Percentiles rank a stretch among this genome's conserved stretches.
These are phyloP conservation scores for Sarcophaga bullata DNA, from an alignment of 1,140 invertebrate genomes.

Conservation along the genomic window DNA sequence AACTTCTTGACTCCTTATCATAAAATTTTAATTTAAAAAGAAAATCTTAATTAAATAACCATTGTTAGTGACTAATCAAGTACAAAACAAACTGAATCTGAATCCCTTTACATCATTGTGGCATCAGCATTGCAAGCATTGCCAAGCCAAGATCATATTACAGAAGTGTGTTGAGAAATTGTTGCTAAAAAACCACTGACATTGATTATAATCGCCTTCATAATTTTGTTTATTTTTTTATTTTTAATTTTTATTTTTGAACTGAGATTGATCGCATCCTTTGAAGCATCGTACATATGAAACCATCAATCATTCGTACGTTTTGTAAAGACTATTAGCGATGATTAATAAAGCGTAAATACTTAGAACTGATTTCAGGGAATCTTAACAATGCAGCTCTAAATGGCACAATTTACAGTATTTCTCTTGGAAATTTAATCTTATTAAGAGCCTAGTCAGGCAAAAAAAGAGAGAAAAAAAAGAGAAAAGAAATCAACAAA, in stretches of 20 bases:
- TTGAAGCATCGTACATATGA: conserved; percentile 4
- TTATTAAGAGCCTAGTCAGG: neutral
- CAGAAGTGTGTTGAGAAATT: neutral
- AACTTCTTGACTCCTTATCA: no score
- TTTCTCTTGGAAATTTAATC: conserved; percentile 12
- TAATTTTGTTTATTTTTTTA: no score
- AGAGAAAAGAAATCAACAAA: neutral
- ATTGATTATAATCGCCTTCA: neutral
- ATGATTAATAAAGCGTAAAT: conserved; percentile 38
- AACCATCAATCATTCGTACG: conserved; percentile 22
- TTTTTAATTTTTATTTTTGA: neutral
- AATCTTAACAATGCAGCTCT: neutral
- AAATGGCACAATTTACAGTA: neutral
- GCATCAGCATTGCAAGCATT: neutral
- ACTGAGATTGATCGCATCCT: conserved; percentile 21
- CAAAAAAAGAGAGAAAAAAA: neutral
- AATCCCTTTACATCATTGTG: neutral
- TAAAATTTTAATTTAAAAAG: neutral
- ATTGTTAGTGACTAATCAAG: neutral
- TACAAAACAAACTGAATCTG: neutral
- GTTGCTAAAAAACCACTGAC: neutral
- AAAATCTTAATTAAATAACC: neutral
- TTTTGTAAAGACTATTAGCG: conserved; percentile 16
- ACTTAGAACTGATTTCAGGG: conserved; percentile 24
- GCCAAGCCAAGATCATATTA: neutral